Evolutionary conservation across 2,888 invertebrate species (phyloP).

Genomic region (Prosapia bicincta): DNA sequence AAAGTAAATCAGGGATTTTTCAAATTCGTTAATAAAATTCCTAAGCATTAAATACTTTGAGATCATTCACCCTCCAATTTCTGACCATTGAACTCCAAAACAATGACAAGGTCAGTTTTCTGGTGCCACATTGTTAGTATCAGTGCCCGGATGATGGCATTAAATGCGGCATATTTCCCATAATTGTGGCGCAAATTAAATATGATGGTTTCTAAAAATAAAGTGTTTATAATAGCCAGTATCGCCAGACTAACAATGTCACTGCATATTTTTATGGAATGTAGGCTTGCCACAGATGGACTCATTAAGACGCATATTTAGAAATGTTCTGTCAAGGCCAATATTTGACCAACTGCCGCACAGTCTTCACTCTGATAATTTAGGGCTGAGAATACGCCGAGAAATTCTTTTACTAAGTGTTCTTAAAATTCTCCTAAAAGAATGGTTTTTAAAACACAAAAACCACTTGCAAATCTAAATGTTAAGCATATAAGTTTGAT

Average conservation of each 20-base stretch:
- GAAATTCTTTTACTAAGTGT: neutral
- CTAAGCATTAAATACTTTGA: too few species aligned
- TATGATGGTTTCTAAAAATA: neutral
- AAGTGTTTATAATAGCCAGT: neutral
- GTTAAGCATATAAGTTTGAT: too few species aligned
- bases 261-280: neutral
- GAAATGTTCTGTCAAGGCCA: neutral
- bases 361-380: neutral
- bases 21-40: too few species aligned
- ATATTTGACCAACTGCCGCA: neutral
- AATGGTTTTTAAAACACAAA: too few species aligned
- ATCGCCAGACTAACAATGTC: neutral
- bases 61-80: too few species aligned
- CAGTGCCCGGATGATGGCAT: too few species aligned
- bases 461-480: too few species aligned
- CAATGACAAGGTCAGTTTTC: too few species aligned
- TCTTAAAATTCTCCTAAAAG: too few species aligned
- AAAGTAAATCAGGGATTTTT: too few species aligned
- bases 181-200: neutral
- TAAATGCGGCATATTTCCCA: neutral
- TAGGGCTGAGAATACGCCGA: neutral
- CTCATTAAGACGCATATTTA: neutral
- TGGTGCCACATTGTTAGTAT: too few species aligned
- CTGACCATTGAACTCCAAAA: too few species aligned
- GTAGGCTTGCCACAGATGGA: neutral